Evolutionary conservation across 2,797 vertebrate genomes (phyloP).

Genomic region (Ibycter americanus): DNA sequence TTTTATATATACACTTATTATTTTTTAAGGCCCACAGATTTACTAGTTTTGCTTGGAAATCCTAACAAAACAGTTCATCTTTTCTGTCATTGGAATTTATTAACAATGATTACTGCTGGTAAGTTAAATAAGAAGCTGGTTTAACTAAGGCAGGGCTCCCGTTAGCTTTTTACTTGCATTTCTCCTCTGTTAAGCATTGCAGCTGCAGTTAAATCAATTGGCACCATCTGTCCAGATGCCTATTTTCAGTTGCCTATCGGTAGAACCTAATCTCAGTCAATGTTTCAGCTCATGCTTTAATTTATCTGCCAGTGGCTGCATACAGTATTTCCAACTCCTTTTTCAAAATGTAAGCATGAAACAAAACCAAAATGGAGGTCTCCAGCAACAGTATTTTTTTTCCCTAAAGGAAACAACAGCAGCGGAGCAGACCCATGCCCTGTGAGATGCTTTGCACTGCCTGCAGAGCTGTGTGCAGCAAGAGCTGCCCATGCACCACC

Average conservation of each 20-base stretch:
- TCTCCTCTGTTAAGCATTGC: neutral
- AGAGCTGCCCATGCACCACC: fast-evolving
- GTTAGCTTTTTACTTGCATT: slow-evolving; percentile 12
- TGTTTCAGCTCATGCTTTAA: neutral
- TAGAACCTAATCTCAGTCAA: neutral
- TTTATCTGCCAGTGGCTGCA: neutral
- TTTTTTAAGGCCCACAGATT: neutral
- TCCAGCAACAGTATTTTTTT: neutral
- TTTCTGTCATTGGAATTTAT: neutral
- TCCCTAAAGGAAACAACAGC: neutral
- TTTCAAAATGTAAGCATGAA: neutral
- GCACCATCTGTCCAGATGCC: slow-evolving; percentile 21
- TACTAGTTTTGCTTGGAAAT: neutral
- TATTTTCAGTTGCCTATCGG: neutral
- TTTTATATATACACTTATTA: too few relatives aligned
- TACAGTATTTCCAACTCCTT: neutral
- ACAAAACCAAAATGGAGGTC: neutral
- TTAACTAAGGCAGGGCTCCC: slow-evolving; percentile 1
- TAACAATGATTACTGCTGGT: neutral
- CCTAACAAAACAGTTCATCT: neutral
- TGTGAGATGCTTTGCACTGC: neutral
- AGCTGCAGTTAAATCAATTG: slow-evolving; percentile 38
- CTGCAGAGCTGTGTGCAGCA: fast-evolving
- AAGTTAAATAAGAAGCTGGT: slow-evolving; percentile 16
- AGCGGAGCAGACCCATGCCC: neutral